Evolutionary conservation across 2,888 invertebrate genomes (phyloP).

Genomic region (Ornithoptera alexandrae): DNA sequence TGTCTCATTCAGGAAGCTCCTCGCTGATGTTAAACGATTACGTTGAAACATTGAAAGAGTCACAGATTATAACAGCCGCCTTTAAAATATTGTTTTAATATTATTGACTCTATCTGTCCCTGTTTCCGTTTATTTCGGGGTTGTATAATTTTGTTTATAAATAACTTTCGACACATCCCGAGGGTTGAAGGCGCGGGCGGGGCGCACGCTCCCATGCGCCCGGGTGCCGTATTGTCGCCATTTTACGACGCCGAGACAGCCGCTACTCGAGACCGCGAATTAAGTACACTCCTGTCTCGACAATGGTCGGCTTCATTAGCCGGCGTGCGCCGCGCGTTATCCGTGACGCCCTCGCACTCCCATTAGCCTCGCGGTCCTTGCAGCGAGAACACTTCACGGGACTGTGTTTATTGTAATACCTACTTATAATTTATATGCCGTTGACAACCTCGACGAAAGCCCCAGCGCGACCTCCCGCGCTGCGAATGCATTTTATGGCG

Average conservation of each 20-base stretch:
- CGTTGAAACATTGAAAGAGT: too few species aligned
- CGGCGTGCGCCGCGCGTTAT: conserved; percentile 70
- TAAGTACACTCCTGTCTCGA: conserved; percentile 68
- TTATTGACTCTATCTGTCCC: too few species aligned
- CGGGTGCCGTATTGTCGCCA: conserved; percentile 47
- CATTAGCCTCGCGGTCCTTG: conserved; percentile 66
- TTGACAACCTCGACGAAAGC: conserved; percentile 69
- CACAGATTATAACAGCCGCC: too few species aligned
- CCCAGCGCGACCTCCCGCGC: conserved; percentile 48
- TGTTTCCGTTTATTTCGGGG: too few species aligned
- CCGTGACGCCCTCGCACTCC: conserved; percentile 68
- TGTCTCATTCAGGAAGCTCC: too few species aligned
- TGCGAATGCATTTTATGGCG: conserved; percentile 64
- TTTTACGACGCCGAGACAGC: conserved; percentile 50
- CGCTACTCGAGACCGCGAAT: conserved; percentile 57
- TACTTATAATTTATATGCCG: conserved; percentile 70
- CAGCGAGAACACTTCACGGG: conserved; percentile 70
- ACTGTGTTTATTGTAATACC: conserved; percentile 65
- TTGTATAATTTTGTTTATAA: too few species aligned
- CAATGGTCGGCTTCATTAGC: conserved; percentile 74
- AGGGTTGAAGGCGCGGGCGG: neutral
- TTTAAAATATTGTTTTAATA: too few species aligned
- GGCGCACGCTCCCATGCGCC: conserved; percentile 14
- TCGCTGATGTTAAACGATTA: too few species aligned
- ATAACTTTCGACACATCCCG: conserved; percentile 6